Base-by-base conservation (phyloP, 2,113 vertebrate genomes). In the Tauraco erythrolophus region DNA sequence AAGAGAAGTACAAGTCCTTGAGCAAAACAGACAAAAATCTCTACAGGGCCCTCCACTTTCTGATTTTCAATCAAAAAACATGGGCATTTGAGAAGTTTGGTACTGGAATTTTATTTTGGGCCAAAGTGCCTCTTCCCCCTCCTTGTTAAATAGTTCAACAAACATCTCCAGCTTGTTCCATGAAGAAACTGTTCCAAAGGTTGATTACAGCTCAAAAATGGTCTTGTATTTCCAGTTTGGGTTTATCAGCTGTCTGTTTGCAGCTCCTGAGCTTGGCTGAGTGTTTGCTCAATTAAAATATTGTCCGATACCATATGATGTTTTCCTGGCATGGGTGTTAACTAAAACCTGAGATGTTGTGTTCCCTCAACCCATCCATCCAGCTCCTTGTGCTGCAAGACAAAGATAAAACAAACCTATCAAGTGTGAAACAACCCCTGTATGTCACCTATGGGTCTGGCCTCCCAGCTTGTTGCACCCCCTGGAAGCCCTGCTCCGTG, bases 191-290 rank as follows among this genome's bases (percentile, higher is more conserved):
- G 11, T 65, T 92, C 19, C 14, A 7, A 80, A 51, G 25, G n/a
- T 37, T 89, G n/a, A 9, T 91, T 64, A 18, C 72, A 70, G 43
- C 45, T 86, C 43, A 28, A 3, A 50, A 81, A 30, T 39, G n/a
- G 43, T 76, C 88, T 92, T 60, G 60, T 92, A 31, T 94, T 94
- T 97, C 88, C 64, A 86, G 51, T 71, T 58, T 39, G 71, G 25
- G 8, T 92, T 96, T 84, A 84, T 84, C 80, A 53, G 23, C 75
- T 79, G 68, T 71, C 65, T 89, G 0, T 53, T 37, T 87, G 56
- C 56, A 33, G 53, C 72, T 92, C 45, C 2, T 9, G 71, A 56
- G 68, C 78, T 82, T 51, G 7, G 27, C 58, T 0, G 17, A 84
- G 22, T 3, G 1, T 86, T 95, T 75, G 64, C 76, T 84, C 53